Percentiles rank a stretch among this genome's conserved stretches.
These are phyloP conservation scores for Drosophila rellima DNA, from an alignment of 2,888 invertebrate genomes.

Conservation along the genomic window DNA sequence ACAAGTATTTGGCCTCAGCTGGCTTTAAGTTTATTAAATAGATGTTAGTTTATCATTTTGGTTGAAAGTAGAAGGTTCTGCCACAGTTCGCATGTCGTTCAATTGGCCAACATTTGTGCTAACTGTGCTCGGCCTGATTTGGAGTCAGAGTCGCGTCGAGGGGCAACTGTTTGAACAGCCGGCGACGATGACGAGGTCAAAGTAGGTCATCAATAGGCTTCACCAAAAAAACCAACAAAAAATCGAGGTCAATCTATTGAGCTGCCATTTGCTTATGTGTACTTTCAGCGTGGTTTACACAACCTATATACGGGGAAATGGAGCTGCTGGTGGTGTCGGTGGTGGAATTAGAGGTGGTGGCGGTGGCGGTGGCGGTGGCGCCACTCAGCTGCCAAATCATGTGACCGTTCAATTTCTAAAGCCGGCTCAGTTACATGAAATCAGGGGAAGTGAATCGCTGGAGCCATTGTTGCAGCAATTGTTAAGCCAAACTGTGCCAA, in stretches of 20 bases:
- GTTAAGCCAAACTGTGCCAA: slow-evolving; percentile 67
- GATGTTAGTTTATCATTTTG: slow-evolving; percentile 47
- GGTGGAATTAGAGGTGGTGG: background rate
- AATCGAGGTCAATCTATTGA: slow-evolving; percentile 65
- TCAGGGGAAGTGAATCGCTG: slow-evolving; percentile 50
- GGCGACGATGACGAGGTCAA: slow-evolving; percentile 35
- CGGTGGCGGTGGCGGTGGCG: slow-evolving; percentile 20
- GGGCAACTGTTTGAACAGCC: slow-evolving; percentile 72
- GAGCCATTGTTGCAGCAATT: slow-evolving; percentile 70
- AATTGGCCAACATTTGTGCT: slow-evolving; percentile 51
- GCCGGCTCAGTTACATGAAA: slow-evolving; percentile 55
- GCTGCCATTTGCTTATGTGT: slow-evolving; percentile 29
- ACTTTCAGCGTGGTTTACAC: slow-evolving; percentile 48
- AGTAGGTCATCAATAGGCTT: slow-evolving; percentile 65
- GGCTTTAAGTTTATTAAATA: slow-evolving; percentile 20
- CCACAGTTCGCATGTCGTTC: slow-evolving; percentile 46
- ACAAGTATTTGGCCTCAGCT: slow-evolving; percentile 19
- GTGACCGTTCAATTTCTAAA: slow-evolving; percentile 54
- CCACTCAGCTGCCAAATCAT: slow-evolving; percentile 45
- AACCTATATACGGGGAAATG: slow-evolving; percentile 29
- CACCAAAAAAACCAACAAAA: background rate
- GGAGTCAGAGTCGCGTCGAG: background rate
- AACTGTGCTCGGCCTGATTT: slow-evolving; percentile 23
- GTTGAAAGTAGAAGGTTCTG: slow-evolving; percentile 43
- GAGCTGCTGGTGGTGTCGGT: too few species aligned